Base-by-base conservation (phyloP, 2,113 vertebrate genomes). In the Sturnus vulgaris region DNA sequence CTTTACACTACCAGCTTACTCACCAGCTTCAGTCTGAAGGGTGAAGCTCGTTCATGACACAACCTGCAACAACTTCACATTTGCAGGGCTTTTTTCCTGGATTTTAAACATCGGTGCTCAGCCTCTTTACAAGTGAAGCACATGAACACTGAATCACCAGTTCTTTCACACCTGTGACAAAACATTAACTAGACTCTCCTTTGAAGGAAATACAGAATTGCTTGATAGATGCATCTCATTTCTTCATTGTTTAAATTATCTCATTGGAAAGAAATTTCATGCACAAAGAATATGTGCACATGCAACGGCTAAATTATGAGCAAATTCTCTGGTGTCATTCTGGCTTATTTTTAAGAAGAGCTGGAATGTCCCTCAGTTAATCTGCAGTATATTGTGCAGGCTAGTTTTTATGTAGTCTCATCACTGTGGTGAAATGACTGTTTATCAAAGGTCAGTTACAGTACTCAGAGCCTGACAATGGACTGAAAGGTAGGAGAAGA, bases 381-480 rank as follows among this genome's bases (percentile, higher is more conserved):
- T 95, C 90, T 95, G 56, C 92, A 95, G 95, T 86, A 89, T 85
- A 92, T 89, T 92, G 91, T 84, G 66, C 88, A 95, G 88, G 77
- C 59, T 60, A 70, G 66, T 77, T 81, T 94, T 93, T 87, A 89
- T 61, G 78, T 81, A 84, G 90, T 86, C 94, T 95, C 92, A 94
- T 92, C 93, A 89, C 64, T 78, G 92, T 85, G 66, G 59, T 87
- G 90, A 97, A 97, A 96, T 96, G 91, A 92, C 95, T 95, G 92
- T 95, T 97, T 95, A 96, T 93, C 81, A 96, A 95, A 96, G 85
- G 94, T 95, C 95, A 95, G 69, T 92, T 92, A 93, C 88, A 96
- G 82, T 88, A 92, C 93, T 96, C 95, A 91, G 81, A 91, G 72
- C 31, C 59, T 55, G 73, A 96, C 95, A 96, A 93, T 93, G 61